Evolutionary conservation across 2,113 vertebrate genomes (phyloP).

Genomic region (Cebidichthys violaceus): DNA sequence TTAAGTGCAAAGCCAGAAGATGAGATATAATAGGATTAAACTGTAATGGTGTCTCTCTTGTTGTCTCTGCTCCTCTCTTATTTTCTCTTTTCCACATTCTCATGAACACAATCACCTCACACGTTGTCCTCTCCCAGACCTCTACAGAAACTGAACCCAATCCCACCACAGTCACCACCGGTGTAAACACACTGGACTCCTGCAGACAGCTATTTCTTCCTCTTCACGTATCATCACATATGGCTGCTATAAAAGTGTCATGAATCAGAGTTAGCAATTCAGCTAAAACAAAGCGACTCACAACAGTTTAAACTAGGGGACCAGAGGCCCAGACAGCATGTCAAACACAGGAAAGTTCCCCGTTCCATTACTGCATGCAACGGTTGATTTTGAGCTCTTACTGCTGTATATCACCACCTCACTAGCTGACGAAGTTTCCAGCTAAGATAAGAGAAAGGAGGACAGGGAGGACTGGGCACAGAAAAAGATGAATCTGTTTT

Average conservation of each 20-base stretch:
- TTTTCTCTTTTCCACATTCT: constrained; percentile 13
- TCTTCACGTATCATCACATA: constrained; percentile 16
- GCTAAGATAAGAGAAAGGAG: constrained; percentile 45
- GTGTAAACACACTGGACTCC: constrained; percentile 27
- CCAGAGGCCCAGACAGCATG: constrained; percentile 28
- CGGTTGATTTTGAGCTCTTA: constrained; percentile 34
- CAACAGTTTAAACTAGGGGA: constrained; percentile 39
- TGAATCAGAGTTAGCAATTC: constrained; percentile 24
- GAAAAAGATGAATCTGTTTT: constrained; percentile 33
- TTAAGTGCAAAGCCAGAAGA: constrained; percentile 12
- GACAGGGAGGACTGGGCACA: constrained; percentile 33
- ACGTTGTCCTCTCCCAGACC: neutral
- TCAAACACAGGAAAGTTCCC: constrained; percentile 54
- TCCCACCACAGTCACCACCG: constrained; percentile 22
- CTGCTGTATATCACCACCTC: constrained; percentile 43
- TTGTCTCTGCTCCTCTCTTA: neutral
- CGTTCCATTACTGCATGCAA: constrained; percentile 35
- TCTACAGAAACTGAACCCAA: constrained; percentile 8
- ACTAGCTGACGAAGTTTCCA: constrained; percentile 21
- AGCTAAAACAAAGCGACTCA: constrained; percentile 33
- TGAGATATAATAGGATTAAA: neutral
- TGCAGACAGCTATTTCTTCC: constrained; percentile 26
- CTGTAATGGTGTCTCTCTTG: neutral
- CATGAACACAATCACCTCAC: neutral
- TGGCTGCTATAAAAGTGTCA: constrained; percentile 20